Evolutionary conservation across 2,888 invertebrate genomes (phyloP), one percentile per base, ranked within the genome.

Genomic region (Trilocha varians): DNA sequence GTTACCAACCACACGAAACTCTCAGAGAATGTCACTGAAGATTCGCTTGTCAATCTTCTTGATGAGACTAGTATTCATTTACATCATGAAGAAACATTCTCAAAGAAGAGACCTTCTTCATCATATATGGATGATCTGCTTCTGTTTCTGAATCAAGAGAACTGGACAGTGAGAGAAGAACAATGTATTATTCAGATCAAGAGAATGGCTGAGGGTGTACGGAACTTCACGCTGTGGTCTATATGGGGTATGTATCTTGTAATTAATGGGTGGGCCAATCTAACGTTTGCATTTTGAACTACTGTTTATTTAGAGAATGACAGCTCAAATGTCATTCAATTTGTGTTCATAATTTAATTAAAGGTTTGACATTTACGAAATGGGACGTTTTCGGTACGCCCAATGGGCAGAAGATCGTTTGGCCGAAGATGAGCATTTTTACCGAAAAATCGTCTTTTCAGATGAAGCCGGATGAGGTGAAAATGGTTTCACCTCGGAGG

Each of bases 161-260:
- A 77, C 45, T 85, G 83, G 84, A 71, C 64, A 2, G 48, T 43
- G 0, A 70, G 69, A 2, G 82, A 84, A 38, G 50, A 66, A 9
- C 68, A 70, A 0, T 85, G 85, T 42, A 49, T 82, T 44, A 60
- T 74, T 18, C 65, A 75, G 25, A 80, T 82, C 1, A 50, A 76
- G 16, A 46, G 52, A 13, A 48, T 83, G 57, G 58, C 84, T 9
- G 55, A 62, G 4, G 66, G 66, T 37, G 59, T 88, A 49, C 79
- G 83, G 52, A 88, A 88, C 54, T 83, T 87, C 44, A 88, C 88
- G 1, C 52, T 88, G 13, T 88, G 88, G 88, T 87, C 88, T 0
- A 83, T 87, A 48, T 87, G 87, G 85, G 79, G 88, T 88, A 62
- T 78, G 87, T 78, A 36, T 14, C 3, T 6, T 8, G n/a, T n/a